phyloP scores from a whole-genome alignment of 2,113 vertebrate species.

The Poicephalus meyeri region DNA sequence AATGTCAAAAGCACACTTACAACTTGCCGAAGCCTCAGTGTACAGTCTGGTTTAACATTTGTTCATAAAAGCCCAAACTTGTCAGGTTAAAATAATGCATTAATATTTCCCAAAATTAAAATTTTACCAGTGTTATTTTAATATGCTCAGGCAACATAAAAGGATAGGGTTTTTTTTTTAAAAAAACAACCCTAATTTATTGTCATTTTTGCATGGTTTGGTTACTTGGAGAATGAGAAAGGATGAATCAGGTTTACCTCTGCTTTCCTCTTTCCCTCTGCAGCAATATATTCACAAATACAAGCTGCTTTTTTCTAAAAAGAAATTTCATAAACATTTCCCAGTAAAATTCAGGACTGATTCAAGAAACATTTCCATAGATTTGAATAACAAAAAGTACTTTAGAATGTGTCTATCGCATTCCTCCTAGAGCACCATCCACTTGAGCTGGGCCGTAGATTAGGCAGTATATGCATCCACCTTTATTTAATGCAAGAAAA shows the following conservation, averaged over 20 bases:
- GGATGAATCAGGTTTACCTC: background rate
- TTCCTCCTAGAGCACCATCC: background rate
- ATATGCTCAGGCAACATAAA: background rate
- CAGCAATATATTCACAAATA: background rate
- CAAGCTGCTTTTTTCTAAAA: background rate
- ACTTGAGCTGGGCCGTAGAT: background rate
- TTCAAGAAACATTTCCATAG: background rate
- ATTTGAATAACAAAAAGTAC: background rate
- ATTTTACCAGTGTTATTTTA: background rate
- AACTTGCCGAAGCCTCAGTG: background rate
- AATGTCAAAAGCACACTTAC: slow-evolving; percentile 2
- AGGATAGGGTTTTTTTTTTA: background rate
- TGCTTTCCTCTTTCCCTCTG: background rate
- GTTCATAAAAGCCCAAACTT: background rate
- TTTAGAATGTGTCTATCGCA: background rate
- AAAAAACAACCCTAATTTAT: background rate
- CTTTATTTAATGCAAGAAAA: background rate
- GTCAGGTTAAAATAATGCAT: slow-evolving; percentile 15
- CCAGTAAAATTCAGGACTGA: background rate
- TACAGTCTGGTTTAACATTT: background rate
- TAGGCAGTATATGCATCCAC: background rate
- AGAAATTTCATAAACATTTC: background rate
- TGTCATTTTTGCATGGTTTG: background rate
- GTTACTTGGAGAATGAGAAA: background rate
- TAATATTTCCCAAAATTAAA: slow-evolving; percentile 4